Percentiles rank a stretch among this genome's conserved stretches.
Conservation (phyloP, 2,113 vertebrate species). For the Anarhynchus alexandrinus region DNA sequence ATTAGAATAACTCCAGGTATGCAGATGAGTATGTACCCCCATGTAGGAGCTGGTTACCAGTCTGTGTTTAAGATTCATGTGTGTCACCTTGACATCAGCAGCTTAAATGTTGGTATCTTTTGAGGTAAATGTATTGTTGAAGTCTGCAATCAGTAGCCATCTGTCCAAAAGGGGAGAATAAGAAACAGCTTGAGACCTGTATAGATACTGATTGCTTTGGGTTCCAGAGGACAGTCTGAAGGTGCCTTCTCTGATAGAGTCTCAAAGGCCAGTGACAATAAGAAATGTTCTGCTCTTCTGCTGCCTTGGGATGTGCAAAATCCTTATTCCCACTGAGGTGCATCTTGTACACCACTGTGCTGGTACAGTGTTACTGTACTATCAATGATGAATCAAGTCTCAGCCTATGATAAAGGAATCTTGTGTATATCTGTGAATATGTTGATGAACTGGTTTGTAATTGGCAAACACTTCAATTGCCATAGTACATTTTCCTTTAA, state of each 20-base stretch:
- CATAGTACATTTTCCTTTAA: constrained; percentile 15
- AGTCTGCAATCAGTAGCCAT: not conserved
- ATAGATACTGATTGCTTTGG: not conserved
- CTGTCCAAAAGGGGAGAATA: not conserved
- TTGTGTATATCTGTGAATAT: not conserved
- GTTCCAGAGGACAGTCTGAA: not conserved
- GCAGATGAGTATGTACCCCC: not conserved
- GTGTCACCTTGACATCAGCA: not conserved
- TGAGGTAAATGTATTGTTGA: not conserved
- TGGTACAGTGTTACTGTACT: not conserved
- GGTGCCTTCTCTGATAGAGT: not conserved
- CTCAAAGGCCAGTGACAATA: not conserved
- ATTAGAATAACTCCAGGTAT: not conserved
- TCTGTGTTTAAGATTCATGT: not conserved
- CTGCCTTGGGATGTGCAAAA: not conserved
- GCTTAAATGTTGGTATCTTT: not conserved
- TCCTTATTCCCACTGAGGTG: not conserved
- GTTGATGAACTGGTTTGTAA: not conserved
- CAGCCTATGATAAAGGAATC: not conserved
- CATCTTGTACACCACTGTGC: not conserved
- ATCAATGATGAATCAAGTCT: not conserved
- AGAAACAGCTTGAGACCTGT: not conserved
- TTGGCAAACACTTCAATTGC: not conserved
- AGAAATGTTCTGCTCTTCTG: not conserved
- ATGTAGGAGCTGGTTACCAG: not conserved